These are phyloP conservation scores for Germaria angustata DNA, from an alignment of 2,888 invertebrate species.

Conservation along the genomic window DNA sequence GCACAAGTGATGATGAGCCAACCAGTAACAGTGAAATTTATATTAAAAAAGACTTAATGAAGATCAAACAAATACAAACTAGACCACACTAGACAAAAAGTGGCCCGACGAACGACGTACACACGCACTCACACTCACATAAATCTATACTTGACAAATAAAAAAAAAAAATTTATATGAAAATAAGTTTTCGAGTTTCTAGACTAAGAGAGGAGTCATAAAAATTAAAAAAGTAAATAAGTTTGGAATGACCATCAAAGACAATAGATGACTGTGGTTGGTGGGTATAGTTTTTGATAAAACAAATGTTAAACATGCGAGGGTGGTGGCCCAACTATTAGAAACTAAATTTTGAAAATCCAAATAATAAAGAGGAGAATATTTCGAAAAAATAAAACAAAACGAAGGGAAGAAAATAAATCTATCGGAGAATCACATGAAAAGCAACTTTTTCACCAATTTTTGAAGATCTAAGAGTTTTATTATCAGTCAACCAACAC, in stretches of 20 bases:
- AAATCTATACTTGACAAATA: not conserved
- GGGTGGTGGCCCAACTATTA: not conserved
- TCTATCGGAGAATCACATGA: too few relatives aligned
- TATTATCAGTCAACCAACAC: too few relatives aligned
- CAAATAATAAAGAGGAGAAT: too few relatives aligned
- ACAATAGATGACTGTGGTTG: conserved; percentile 25
- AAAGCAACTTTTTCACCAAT: too few relatives aligned
- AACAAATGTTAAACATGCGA: not conserved
- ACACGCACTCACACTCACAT: not conserved
- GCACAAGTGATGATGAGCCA: conserved; percentile 79
- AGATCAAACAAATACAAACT: conserved; percentile 45
- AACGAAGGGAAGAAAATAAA: too few relatives aligned
- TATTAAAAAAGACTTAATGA: conserved; percentile 67
- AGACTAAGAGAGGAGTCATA: conserved; percentile 3
- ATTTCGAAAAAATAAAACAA: too few relatives aligned
- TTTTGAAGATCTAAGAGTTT: too few relatives aligned
- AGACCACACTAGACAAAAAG: conserved; percentile 42
- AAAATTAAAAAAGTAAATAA: not conserved
- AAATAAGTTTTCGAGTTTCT: conserved; percentile 52
- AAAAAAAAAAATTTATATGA: not conserved
- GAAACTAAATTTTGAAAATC: too few relatives aligned
- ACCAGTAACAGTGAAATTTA: conserved; percentile 78
- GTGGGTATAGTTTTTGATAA: too few relatives aligned
- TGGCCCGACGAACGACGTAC: conserved; percentile 12
- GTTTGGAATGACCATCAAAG: conserved; percentile 52